Percentiles rank a stretch among this genome's conserved stretches.
Conservation (phyloP, 2,797 vertebrate genomes). For the Phataginus tricuspis region DNA sequence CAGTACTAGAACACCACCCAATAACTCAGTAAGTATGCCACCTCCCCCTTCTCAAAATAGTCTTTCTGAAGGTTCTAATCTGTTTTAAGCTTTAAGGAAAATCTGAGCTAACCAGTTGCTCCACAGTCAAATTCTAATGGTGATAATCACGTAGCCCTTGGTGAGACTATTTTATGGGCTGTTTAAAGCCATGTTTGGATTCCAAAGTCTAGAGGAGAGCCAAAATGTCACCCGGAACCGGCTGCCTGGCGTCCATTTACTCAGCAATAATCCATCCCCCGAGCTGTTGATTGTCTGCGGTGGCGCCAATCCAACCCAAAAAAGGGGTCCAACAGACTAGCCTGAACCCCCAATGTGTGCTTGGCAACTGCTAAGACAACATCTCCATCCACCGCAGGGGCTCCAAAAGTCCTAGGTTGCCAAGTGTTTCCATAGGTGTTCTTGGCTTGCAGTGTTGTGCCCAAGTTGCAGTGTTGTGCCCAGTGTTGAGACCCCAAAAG, state of each 20-base stretch:
- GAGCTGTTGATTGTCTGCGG: neutral
- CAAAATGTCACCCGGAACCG: neutral
- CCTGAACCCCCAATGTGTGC: neutral
- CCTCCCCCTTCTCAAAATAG: neutral
- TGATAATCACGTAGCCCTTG: neutral
- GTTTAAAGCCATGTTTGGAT: neutral
- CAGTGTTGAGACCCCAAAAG: no score
- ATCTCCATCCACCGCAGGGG: neutral
- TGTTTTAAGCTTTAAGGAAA: neutral
- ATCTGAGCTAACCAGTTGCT: neutral
- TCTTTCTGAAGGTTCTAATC: neutral
- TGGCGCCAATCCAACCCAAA: neutral
- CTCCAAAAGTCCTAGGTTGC: neutral
- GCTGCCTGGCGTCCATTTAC: neutral
- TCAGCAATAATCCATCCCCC: neutral
- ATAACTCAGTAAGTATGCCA: neutral
- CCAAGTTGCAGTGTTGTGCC: no score
- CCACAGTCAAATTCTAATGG: neutral
- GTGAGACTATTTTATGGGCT: neutral
- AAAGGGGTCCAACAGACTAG: neutral
- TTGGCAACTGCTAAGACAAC: rapidly evolving
- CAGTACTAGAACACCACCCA: neutral
- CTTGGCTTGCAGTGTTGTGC: neutral
- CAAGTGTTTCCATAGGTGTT: neutral
- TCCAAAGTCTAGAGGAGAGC: neutral